Evolutionary conservation across 2,113 vertebrate species (phyloP).

Genomic region (Periophthalmus modestus): DNA sequence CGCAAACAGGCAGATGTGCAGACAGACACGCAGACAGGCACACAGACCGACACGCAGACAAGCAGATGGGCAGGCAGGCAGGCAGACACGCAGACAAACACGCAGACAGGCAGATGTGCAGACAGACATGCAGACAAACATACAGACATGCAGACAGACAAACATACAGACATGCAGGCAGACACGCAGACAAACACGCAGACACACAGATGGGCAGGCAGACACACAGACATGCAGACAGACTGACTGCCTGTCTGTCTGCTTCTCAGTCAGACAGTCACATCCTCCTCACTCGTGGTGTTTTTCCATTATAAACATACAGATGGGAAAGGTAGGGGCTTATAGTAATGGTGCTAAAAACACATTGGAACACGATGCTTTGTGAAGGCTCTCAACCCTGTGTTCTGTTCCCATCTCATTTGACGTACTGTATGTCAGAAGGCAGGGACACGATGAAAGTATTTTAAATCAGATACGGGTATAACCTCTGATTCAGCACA

Average conservation of each 20-base stretch:
- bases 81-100: too few species aligned
- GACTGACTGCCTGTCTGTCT: too few species aligned
- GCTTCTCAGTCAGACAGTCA: too few species aligned
- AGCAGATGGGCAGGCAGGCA: too few species aligned
- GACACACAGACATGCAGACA: too few species aligned
- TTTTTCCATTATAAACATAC: constrained; percentile 68
- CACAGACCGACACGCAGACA: constrained; percentile 48
- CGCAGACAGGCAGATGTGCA: too few species aligned
- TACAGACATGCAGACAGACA: too few species aligned
- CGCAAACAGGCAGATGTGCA: constrained; percentile 35
- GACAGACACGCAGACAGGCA: too few species aligned
- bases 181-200: too few species aligned
- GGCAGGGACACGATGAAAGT: constrained; percentile 76
- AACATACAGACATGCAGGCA: too few species aligned
- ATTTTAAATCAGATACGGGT: constrained; percentile 83
- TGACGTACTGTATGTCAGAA: constrained; percentile 76
- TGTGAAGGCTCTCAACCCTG: constrained; percentile 74
- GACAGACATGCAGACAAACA: too few species aligned
- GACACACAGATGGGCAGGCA: too few species aligned
- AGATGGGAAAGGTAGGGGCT: constrained; percentile 37
- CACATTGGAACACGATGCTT: constrained; percentile 78
- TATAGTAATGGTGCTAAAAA: constrained; percentile 79
- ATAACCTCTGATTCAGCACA: constrained; percentile 81
- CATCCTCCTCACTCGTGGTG: constrained; percentile 65
- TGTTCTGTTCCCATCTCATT: constrained; percentile 68